Conservation (phyloP, 2,113 vertebrate species). For the Xenotilapia longispinis region DNA sequence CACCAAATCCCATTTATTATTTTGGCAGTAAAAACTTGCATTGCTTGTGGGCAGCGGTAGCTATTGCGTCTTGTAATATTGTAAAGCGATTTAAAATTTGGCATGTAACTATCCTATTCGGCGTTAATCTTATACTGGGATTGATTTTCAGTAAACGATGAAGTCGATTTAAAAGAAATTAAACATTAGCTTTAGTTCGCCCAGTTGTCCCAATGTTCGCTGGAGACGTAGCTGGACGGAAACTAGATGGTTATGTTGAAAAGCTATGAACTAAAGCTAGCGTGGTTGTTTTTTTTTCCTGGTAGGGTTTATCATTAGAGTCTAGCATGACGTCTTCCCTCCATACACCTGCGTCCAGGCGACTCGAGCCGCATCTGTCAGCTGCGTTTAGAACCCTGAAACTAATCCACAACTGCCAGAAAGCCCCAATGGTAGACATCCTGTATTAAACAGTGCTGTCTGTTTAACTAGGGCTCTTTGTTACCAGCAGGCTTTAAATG, state of each 20-base stretch:
- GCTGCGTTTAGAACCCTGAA: neutral
- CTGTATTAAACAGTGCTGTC: neutral
- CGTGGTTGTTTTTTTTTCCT: neutral
- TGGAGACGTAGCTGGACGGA: neutral
- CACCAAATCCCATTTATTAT: neutral
- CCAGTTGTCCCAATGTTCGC: neutral
- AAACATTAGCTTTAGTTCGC: neutral
- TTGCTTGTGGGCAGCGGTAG: accelerated
- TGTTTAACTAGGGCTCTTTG: neutral
- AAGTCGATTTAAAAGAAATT: neutral
- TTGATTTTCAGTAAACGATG: neutral
- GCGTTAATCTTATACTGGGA: neutral
- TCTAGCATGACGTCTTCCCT: neutral
- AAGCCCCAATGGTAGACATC: neutral
- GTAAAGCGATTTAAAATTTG: neutral
- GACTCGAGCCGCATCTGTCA: neutral
- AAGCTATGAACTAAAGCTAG: neutral
- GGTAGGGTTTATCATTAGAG: neutral
- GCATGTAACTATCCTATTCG: neutral
- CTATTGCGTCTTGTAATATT: neutral
- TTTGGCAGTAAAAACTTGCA: neutral
- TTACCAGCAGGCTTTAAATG: neutral
- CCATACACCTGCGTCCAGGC: neutral
- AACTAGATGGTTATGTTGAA: neutral
- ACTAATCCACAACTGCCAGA: neutral